Conservation (phyloP, 1,140 invertebrate species). For the Oreohelix idahoensis region DNA sequence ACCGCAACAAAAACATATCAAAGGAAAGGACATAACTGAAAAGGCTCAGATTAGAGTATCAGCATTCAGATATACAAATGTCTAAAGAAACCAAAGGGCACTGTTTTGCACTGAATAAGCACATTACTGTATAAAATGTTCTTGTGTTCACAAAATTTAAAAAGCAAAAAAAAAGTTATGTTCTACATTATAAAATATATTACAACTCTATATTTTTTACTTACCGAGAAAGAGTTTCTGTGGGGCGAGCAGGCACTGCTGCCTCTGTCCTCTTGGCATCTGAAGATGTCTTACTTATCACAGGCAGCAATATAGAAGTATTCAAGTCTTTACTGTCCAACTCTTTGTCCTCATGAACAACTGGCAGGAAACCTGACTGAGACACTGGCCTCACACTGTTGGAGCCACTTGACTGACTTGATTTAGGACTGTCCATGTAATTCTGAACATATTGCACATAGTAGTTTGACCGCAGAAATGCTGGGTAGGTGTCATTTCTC, state of each 20-base stretch:
- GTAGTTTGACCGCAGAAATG: constrained; percentile 91
- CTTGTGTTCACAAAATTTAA: too few relatives aligned
- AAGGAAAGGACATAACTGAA: too few relatives aligned
- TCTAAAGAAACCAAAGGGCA: too few relatives aligned
- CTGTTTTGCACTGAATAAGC: too few relatives aligned
- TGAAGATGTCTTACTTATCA: constrained; percentile 33
- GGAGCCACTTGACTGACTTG: constrained; percentile 71
- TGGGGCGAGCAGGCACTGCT: constrained; percentile 15
- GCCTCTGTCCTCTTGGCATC: constrained; percentile 24
- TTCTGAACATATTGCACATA: constrained; percentile 90
- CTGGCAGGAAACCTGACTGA: constrained; percentile 78
- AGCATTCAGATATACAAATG: too few relatives aligned
- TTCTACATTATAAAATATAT: too few relatives aligned
- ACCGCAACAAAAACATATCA: too few relatives aligned
- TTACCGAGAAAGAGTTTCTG: constrained; percentile 52
- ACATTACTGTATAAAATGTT: too few relatives aligned
- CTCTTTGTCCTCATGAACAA: constrained; percentile 87
- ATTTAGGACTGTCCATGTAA: constrained; percentile 75
- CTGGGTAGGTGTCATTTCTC: constrained; percentile 88
- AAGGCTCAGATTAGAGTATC: too few relatives aligned
- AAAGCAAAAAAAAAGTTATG: too few relatives aligned
- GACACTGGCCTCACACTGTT: constrained; percentile 68
- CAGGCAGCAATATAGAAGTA: constrained; percentile 22
- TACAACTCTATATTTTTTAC: constrained; percentile 7
- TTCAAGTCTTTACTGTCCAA: constrained; percentile 46